Base-by-base conservation (phyloP, 53 echinoderm and acorn worm genomes). In the Zoroaster sp. region DNA sequence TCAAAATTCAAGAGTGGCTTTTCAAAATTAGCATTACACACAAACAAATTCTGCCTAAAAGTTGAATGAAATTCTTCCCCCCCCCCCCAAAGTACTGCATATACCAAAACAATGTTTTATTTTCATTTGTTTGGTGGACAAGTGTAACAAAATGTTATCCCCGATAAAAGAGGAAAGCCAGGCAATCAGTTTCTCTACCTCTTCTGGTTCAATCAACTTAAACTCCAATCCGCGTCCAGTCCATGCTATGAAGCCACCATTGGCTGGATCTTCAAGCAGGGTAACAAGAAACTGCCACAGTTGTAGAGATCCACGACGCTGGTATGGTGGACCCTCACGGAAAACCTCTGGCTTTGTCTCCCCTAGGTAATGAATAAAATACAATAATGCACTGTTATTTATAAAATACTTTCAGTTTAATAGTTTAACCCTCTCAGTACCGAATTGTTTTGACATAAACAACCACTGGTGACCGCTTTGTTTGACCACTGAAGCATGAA, bases 221-320 rank as follows among this genome's bases (percentile, higher is more conserved):
- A 98, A 98, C 63, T 98, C 98, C 87, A 98, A 89, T n/a, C 98
- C 98, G 11, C 95, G 87, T 25, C 98, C 95, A 17, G 98, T 98
- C 98, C 98, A 98, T 18, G 98, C 93, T 8, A 98, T 98, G 88
- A 91, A 98, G 67, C 65, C 91, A 1, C 90, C 89, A 40, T 98
- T 98, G 17, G 91, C 87, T 49, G 95, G 95, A 55, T 98, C 98
- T 41, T 98, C 98, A 39, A 98, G 76, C 4, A 98, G 85, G 13
- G 98, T 95, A 0, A 98, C 98, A 73, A 98, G 95, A 59, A 98
- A 98, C 93, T 98, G 98, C 98, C 98, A 98, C 42, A 98, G 91
- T 88, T 98, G 98, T 5, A 98, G 87, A 5, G 98, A 98, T 23
- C 98, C 98, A 38, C 98, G 90, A 6, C 98, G 95, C 91, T 98